phyloP scores from a whole-genome alignment of 2,797 vertebrate genomes.

The Ambastaia sidthimunki region DNA sequence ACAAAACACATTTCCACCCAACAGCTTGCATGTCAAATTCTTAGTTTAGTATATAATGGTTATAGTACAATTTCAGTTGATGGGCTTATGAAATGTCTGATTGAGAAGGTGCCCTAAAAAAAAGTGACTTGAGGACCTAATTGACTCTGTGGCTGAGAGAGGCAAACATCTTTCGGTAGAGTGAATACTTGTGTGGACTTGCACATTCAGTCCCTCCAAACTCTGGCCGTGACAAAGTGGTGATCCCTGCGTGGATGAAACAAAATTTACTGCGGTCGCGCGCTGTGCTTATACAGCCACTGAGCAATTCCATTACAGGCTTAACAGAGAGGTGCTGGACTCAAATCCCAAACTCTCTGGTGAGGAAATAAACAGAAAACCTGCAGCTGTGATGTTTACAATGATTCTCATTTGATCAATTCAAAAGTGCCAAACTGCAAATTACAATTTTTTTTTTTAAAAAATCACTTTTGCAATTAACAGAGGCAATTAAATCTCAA shows the following conservation, averaged over 20 bases:
- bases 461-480: neutral
- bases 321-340: conserved; percentile 40
- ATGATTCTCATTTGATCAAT: conserved; percentile 7
- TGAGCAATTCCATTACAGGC: conserved; percentile 39
- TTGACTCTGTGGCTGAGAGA: conserved; percentile 7
- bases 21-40: too few species aligned
- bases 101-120: neutral
- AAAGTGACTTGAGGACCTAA: neutral
- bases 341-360: conserved; percentile 34
- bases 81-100: neutral
- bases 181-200: conserved; percentile 10
- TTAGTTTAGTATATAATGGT: neutral
- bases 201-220: conserved; percentile 3
- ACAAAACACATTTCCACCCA: too few species aligned
- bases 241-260: conserved; percentile 36
- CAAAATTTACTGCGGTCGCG: conserved; percentile 17
- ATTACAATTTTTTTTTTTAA: too few species aligned
- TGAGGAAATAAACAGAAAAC: conserved; percentile 25
- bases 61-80: neutral
- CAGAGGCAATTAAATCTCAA: neutral
- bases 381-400: conserved; percentile 29
- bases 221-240: conserved; percentile 19
- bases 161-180: neutral
- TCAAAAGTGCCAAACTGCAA: conserved; percentile 2
- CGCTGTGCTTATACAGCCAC: conserved; percentile 38